Evolutionary conservation across 2,888 invertebrate species (phyloP).

Genomic region (Octodonta nipae): DNA sequence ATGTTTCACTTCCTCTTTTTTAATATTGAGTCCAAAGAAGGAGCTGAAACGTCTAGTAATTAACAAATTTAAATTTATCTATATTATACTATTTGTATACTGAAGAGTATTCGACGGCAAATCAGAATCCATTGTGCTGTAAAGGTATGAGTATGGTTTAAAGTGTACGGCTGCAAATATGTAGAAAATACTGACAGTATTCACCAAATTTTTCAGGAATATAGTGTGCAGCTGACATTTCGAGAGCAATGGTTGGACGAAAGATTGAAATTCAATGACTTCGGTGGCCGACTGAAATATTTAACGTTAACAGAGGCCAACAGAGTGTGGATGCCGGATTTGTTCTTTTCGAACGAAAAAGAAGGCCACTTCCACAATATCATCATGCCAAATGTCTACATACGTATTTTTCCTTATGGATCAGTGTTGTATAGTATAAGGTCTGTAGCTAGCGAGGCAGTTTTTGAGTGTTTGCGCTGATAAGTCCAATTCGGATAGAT

Average conservation of each 20-base stretch:
- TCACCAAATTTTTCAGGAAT: conserved; percentile 65
- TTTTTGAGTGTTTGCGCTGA: no score
- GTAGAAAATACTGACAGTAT: no score
- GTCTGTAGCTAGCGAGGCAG: no score
- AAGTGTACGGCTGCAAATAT: no score
- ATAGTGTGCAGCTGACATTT: conserved; percentile 93
- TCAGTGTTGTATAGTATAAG: conserved; percentile 90
- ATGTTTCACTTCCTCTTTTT: no score
- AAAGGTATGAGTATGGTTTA: no score
- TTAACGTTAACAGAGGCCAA: conserved; percentile 86
- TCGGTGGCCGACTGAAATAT: conserved; percentile 78
- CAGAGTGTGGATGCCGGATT: conserved; percentile 96
- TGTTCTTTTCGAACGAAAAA: conserved; percentile 96
- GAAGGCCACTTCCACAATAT: conserved; percentile 95
- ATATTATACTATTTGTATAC: neutral
- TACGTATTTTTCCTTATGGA: conserved; percentile 89
- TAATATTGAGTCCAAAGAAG: no score
- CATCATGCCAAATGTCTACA: conserved; percentile 95
- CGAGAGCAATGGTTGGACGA: conserved; percentile 95
- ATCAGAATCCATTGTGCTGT: neutral
- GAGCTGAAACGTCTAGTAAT: no score
- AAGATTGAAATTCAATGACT: conserved; percentile 77
- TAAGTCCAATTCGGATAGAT: no score
- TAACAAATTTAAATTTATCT: neutral
- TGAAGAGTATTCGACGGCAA: neutral